Evolutionary conservation across 2,113 vertebrate species (phyloP).

Genomic region (Petroica traversi): DNA sequence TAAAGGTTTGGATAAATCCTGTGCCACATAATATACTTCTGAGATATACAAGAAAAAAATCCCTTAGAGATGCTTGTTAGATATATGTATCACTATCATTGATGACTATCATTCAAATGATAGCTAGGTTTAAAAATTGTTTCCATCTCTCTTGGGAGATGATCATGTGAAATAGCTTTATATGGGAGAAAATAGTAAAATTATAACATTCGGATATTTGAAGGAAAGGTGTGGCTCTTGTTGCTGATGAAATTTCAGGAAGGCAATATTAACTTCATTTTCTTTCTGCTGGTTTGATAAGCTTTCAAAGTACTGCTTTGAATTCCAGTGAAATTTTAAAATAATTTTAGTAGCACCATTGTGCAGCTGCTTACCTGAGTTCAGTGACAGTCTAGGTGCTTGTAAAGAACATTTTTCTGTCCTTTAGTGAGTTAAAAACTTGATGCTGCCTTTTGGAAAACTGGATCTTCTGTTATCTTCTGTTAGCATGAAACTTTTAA

Average conservation of each 20-base stretch:
- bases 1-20: neutral
- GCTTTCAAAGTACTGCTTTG: neutral
- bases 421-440: neutral
- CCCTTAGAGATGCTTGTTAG: neutral
- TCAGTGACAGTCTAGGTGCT: neutral
- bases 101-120: neutral
- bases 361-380: neutral
- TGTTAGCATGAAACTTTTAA: neutral
- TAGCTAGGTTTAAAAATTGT: neutral
- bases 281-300: neutral
- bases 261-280: neutral
- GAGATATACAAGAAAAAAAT: neutral
- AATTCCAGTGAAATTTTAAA: neutral
- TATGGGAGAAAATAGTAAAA: neutral
- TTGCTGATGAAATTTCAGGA: neutral
- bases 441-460: neutral
- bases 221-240: neutral
- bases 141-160: neutral
- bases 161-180: neutral
- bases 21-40: rapidly evolving
- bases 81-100: neutral
- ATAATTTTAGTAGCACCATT: neutral
- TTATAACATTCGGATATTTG: neutral
- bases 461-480: no score
- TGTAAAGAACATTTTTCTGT: neutral